Percentiles rank a stretch among this genome's conserved stretches.
phyloP scores from a whole-genome alignment of 2,888 invertebrate genomes.

The Acronicta aceris region DNA sequence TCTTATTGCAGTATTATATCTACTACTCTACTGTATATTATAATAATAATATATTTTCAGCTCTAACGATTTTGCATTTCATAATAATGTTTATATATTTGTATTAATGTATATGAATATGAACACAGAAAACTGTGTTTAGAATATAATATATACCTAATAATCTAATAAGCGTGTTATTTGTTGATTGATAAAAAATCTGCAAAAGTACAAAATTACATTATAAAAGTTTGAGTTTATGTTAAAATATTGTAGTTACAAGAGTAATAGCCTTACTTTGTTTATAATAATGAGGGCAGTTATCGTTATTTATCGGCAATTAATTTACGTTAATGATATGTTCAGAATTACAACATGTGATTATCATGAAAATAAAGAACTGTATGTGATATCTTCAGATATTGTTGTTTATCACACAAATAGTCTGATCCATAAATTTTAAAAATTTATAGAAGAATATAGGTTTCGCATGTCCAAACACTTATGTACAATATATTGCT shows the following conservation, averaged over 20 bases:
- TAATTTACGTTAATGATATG: too few species aligned
- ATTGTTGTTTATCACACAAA: too few species aligned
- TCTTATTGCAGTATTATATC: too few species aligned
- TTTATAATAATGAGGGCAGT: too few species aligned
- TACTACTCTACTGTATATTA: too few species aligned
- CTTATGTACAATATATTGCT: background rate
- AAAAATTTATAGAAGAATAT: background rate
- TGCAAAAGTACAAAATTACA: background rate
- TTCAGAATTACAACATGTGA: too few species aligned
- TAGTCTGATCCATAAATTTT: too few species aligned
- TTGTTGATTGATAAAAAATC: background rate
- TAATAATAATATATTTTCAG: too few species aligned
- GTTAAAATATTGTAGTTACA: background rate
- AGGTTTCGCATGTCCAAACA: background rate
- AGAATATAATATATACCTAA: background rate
- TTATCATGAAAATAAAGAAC: too few species aligned
- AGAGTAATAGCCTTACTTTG: background rate
- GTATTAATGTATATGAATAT: slow-evolving; percentile 2
- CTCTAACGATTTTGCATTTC: too few species aligned
- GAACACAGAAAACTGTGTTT: slow-evolving; percentile 1
- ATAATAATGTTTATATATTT: background rate
- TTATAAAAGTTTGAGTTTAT: background rate
- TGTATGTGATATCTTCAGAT: too few species aligned
- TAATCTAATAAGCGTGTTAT: background rate
- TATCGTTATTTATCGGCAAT: too few species aligned